Percentiles rank a stretch among this genome's conserved stretches.
Conservation (phyloP, 2,113 vertebrate species). For the Equus przewalskii region DNA sequence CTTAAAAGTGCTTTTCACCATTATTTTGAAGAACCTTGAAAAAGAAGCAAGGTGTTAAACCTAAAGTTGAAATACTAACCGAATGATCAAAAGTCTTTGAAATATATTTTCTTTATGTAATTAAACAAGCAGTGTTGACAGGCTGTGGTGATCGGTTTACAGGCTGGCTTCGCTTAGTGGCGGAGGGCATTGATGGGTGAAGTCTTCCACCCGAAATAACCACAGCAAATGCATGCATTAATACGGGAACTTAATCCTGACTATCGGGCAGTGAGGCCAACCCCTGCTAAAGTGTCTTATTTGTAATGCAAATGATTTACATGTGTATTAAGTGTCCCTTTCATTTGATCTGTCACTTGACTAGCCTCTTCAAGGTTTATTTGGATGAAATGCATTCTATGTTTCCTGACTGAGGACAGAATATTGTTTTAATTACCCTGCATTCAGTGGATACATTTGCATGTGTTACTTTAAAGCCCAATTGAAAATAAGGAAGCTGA, state of each 20-base stretch:
- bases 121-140: slow-evolving; percentile 88
- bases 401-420: slow-evolving; percentile 58
- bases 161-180: slow-evolving; percentile 83
- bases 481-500: background rate
- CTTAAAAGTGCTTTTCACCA: background rate
- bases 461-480: slow-evolving; percentile 12
- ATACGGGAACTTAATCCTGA: slow-evolving; percentile 86
- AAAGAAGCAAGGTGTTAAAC: slow-evolving; percentile 7
- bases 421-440: slow-evolving; percentile 61
- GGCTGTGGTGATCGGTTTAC: slow-evolving; percentile 86
- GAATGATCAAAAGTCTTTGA: slow-evolving; percentile 66
- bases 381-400: slow-evolving; percentile 72
- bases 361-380: slow-evolving; percentile 55
- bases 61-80: slow-evolving; percentile 58
- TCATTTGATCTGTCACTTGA: slow-evolving; percentile 76
- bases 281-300: slow-evolving; percentile 86
- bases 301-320: slow-evolving; percentile 90
- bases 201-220: slow-evolving; percentile 89
- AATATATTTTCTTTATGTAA: slow-evolving; percentile 83
- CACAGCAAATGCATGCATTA: slow-evolving; percentile 88
- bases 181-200: slow-evolving; percentile 88
- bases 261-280: slow-evolving; percentile 74
- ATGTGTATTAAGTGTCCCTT: slow-evolving; percentile 85
- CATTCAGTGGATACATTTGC: background rate
- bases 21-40: slow-evolving; percentile 7